Conservation (phyloP, 2,888 invertebrate genomes). For the Aethes cnicana region DNA sequence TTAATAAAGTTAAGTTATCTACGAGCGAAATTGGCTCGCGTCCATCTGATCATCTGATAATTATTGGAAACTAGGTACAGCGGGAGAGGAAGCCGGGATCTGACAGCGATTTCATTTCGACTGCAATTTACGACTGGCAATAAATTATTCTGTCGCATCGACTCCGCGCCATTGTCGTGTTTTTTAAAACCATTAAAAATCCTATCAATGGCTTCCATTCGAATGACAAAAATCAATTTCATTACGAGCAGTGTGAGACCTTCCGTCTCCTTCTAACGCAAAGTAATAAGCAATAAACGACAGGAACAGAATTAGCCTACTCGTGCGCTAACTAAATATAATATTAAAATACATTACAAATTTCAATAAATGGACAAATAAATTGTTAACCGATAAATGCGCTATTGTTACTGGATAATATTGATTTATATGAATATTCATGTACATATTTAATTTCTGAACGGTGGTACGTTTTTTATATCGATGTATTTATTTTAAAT, state of each 20-base stretch:
- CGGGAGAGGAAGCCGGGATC: slow-evolving; percentile 62
- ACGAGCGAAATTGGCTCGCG: too few species aligned
- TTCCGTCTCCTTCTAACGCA: slow-evolving; percentile 56
- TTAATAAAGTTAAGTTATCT: too few species aligned
- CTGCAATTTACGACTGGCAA: slow-evolving; percentile 74
- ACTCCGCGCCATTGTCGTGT: slow-evolving; percentile 72
- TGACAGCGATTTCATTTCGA: slow-evolving; percentile 74
- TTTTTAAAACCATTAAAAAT: slow-evolving; percentile 80
- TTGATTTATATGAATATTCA: slow-evolving; percentile 83
- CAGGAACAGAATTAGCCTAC: slow-evolving; percentile 51
- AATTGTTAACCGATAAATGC: slow-evolving; percentile 76
- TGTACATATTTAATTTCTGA: slow-evolving; percentile 58
- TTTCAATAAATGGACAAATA: slow-evolving; percentile 80
- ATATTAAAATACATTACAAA: slow-evolving; percentile 73
- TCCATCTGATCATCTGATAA: slow-evolving; percentile 49
- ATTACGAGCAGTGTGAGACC: slow-evolving; percentile 49
- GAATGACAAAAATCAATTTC: slow-evolving; percentile 67
- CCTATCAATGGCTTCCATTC: slow-evolving; percentile 73
- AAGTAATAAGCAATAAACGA: slow-evolving; percentile 42
- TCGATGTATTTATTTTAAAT: slow-evolving; percentile 35
- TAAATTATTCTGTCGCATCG: slow-evolving; percentile 71
- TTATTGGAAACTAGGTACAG: slow-evolving; percentile 63
- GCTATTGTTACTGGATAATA: slow-evolving; percentile 68
- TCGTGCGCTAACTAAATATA: slow-evolving; percentile 50
- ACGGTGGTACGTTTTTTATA: slow-evolving; percentile 31